A percentile compares a stretch with the other conserved stretches of the same genome.
phyloP scores from a whole-genome alignment of 92 coral and sea anemone genomes.

The Pocillopora grandis region DNA sequence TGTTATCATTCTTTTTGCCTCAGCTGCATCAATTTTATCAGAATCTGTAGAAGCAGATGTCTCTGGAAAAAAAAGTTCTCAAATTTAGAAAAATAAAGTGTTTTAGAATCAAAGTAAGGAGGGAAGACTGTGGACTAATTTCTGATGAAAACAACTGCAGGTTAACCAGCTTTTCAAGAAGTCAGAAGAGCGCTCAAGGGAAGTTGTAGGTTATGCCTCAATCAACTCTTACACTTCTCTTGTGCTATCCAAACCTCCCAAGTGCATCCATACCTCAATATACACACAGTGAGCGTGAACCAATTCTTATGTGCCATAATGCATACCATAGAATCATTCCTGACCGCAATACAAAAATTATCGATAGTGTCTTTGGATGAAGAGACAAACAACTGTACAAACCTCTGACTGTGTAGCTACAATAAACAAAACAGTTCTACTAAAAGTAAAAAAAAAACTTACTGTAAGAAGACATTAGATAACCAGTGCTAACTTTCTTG shows the following conservation, averaged over 20 bases:
- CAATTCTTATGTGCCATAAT: too few species aligned
- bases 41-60: conserved; percentile 63
- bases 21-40: conserved; percentile 62
- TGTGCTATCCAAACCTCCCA: too few species aligned
- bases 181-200: too few species aligned
- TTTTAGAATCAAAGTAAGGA: background rate
- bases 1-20: conserved; percentile 48
- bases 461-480: conserved; percentile 93
- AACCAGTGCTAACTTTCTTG: conserved; percentile 93
- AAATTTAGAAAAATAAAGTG: background rate
- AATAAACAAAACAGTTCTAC: background rate
- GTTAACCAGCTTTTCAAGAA: too few species aligned
- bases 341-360: too few species aligned
- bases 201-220: too few species aligned
- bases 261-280: too few species aligned
- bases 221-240: too few species aligned
- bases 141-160: too few species aligned
- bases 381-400: background rate
- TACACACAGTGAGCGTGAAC: too few species aligned
- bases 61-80: conserved; percentile 32
- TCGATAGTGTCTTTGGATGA: background rate
- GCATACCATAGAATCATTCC: too few species aligned
- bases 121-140: background rate
- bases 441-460: conserved; percentile 26
- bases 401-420: background rate